Evolutionary conservation across 2,888 invertebrate genomes (phyloP), one percentile per base, ranked within the genome.

Genomic region (Disparrhopalites patrizii): DNA sequence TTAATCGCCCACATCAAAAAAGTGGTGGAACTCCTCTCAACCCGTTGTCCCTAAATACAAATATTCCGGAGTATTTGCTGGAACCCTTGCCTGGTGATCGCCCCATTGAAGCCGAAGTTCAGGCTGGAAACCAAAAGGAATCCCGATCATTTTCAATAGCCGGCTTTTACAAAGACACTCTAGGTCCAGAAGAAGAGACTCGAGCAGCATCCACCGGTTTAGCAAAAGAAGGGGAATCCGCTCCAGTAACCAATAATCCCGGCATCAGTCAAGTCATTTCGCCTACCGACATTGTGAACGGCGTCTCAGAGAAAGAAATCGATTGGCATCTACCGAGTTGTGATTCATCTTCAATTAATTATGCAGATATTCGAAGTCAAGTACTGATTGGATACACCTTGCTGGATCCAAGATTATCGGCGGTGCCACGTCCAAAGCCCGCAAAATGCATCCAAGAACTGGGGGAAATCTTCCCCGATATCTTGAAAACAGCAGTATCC

Each of bases 151-250:
- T 23, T 8, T 40, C 57, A 13, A 18, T 54, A 3, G 3, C 31
- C 3, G 47, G 54, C 5, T 38, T 62, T 36, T 62, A 38, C 27
- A 33, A 23, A 31, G 54, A 62, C 15, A 47, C 61, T 4, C 25
- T 51, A 20, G 33, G 25, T 15, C 20, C 36, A 5, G 50, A 61
- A 3, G 61, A 61, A 15, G 61, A 61, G n/a, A 25, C 10, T 8
- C 15, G 8, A 7, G 28, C 47, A 15, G 36, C 25, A 40, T 15
- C 30, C n/a, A 27, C 13, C n/a, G 25, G 20, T 7, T 15, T 10
- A 18, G 25, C 57, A 20, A 23, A n/a, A 43, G 20, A 15, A 30
- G 10, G 5, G 10, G 55, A 30, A 30, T 3, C 7, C 7, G 38
- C 36, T 10, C 23, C 33, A 28, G n/a, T 8, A n/a, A 56, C 8